Evolutionary conservation across 2,113 vertebrate genomes (phyloP).

Genomic region (Podilymbus podiceps): DNA sequence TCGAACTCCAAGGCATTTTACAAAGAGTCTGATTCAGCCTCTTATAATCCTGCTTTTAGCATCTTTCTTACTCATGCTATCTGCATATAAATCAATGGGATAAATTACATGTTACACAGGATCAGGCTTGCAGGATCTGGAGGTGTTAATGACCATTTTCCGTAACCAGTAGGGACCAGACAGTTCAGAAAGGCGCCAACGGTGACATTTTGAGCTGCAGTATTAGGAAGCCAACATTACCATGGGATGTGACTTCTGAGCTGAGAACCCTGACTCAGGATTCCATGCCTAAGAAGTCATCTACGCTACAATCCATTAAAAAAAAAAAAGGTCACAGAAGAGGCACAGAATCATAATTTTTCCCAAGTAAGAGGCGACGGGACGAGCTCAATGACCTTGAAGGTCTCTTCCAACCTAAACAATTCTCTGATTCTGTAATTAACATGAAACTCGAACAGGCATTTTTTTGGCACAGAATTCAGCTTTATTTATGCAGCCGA

Average conservation of each 20-base stretch:
- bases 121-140: neutral
- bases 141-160: neutral
- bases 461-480: neutral
- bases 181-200: neutral
- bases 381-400: too few species aligned
- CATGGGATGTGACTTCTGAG: neutral
- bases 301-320: neutral
- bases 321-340: neutral
- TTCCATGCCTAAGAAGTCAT: neutral
- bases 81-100: slow-evolving; percentile 18
- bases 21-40: slow-evolving; percentile 12
- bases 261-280: neutral
- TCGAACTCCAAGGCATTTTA: neutral
- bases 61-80: neutral
- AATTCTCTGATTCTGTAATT: too few species aligned
- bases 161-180: neutral
- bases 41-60: neutral
- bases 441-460: neutral
- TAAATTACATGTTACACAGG: neutral
- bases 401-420: too few species aligned
- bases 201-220: neutral
- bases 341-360: neutral
- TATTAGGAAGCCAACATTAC: neutral
- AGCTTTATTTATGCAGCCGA: neutral
- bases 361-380: too few species aligned